These are phyloP conservation scores for Tipula lateralis DNA, from an alignment of 2,888 invertebrate genomes.

Conservation along the genomic window DNA sequence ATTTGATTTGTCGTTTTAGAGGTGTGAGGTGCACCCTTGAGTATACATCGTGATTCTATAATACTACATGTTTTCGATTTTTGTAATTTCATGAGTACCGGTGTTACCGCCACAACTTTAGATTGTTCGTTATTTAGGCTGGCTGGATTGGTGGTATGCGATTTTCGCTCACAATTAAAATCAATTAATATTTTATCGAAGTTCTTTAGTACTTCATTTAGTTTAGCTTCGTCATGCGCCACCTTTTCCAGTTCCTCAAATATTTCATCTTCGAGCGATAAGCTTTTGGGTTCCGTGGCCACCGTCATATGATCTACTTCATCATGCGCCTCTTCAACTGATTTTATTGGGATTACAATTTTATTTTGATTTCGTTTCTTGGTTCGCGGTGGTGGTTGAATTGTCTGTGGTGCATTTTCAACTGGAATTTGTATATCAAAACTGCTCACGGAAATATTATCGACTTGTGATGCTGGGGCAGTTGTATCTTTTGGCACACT, in stretches of 20 bases:
- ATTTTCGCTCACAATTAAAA: conserved; percentile 39
- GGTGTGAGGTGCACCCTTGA: neutral
- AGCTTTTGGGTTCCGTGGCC: neutral
- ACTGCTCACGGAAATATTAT: neutral
- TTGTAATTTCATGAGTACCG: conserved; percentile 48
- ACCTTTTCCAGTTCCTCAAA: conserved; percentile 49
- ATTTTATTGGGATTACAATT: neutral
- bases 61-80: conserved; percentile 68
- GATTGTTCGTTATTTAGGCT: no score
- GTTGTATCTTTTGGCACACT: neutral
- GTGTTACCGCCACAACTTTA: neutral
- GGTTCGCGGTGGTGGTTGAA: conserved; percentile 26
- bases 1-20: neutral
- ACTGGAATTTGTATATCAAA: neutral
- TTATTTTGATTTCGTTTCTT: conserved; percentile 27
- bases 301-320: conserved; percentile 36
- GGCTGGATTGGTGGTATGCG: neutral
- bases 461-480: conserved; percentile 30
- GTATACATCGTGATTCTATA: conserved; percentile 63
- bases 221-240: conserved; percentile 49
- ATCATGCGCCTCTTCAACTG: neutral
- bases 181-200: conserved; percentile 54
- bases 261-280: conserved; percentile 48
- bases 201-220: conserved; percentile 52
- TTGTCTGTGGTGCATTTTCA: neutral